Evolutionary conservation across 2,113 vertebrate species (phyloP).

Genomic region (Paramisgurnus dabryanus): DNA sequence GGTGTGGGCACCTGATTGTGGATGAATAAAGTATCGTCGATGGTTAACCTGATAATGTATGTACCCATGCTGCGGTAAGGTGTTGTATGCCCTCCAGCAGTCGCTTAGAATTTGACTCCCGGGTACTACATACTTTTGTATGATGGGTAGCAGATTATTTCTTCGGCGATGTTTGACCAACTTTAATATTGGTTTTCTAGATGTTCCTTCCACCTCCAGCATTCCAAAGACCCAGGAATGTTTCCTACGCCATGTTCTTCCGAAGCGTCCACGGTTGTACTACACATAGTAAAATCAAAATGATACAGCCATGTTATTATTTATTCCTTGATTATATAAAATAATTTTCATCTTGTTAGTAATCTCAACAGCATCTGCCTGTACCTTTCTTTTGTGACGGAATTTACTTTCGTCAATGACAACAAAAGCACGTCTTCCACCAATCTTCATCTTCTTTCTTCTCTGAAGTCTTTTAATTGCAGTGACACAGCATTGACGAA

Average conservation of each 20-base stretch:
- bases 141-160: conserved; percentile 1
- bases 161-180: not conserved
- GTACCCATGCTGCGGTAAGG: not conserved
- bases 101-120: not conserved
- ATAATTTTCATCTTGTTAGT: no score
- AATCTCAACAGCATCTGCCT: not conserved
- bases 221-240: not conserved
- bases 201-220: not conserved
- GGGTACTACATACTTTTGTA: not conserved
- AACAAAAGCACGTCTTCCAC: not conserved
- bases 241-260: not conserved
- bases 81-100: not conserved
- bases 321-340: not conserved
- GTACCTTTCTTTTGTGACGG: not conserved
- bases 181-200: not conserved
- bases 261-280: conserved; percentile 5
- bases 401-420: not conserved
- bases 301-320: not conserved
- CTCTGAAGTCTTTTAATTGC: not conserved
- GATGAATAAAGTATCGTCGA: not conserved
- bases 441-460: not conserved
- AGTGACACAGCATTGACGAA: not conserved
- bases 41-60: not conserved
- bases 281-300: not conserved
- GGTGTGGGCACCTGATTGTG: not conserved